Conservation (phyloP, 2,797 vertebrate species). For the Okamejei kenojei region DNA sequence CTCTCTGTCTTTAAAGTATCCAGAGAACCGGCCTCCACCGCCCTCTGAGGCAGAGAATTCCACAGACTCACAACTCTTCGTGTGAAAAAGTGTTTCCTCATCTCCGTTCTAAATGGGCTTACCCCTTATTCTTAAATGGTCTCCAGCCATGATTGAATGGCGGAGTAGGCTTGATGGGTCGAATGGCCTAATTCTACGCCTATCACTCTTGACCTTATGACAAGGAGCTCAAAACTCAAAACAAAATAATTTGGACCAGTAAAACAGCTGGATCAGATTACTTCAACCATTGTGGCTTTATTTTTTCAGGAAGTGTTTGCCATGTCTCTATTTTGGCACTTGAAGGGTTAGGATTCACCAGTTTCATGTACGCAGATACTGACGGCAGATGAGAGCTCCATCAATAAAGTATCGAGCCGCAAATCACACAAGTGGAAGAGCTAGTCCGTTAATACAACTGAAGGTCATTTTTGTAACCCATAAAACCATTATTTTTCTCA, state of each 20-base stretch:
- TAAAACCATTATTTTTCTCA: background rate
- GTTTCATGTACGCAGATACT: background rate
- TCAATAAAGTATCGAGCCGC: constrained; percentile 9
- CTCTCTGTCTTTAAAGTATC: no score
- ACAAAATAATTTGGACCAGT: background rate
- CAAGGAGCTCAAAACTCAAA: background rate
- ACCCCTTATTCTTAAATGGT: no score
- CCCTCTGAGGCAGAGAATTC: no score
- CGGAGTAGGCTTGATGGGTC: no score
- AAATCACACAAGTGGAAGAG: background rate
- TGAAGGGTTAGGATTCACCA: constrained; percentile 8
- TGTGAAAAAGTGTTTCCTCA: no score
- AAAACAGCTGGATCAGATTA: background rate
- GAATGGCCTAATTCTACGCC: no score
- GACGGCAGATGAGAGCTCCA: background rate
- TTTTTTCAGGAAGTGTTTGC: background rate
- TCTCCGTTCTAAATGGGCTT: no score
- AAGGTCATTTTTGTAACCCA: constrained; percentile 31
- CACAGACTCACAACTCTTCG: no score
- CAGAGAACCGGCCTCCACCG: no score
- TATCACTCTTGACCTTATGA: no score
- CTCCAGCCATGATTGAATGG: no score
- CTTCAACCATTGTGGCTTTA: background rate
- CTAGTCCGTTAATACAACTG: background rate
- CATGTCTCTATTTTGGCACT: background rate